These are phyloP conservation scores for Neodiprion lecontei DNA, from an alignment of 1,140 invertebrate genomes.

Conservation along the genomic window DNA sequence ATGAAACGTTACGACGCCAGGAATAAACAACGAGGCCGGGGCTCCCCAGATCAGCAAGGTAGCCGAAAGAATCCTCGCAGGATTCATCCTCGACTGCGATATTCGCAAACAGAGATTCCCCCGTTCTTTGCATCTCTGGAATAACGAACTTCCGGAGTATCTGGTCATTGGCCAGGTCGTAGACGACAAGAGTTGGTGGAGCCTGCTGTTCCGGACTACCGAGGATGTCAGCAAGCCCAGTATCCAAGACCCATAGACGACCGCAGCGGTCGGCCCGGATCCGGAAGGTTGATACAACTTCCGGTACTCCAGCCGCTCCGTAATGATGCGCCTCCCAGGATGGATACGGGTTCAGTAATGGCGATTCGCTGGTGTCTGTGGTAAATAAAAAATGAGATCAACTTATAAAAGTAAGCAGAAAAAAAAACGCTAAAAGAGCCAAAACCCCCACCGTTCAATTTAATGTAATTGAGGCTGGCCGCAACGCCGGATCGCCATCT, in stretches of 20 bases:
- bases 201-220: slow-evolving; percentile 62
- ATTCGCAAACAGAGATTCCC: slow-evolving; percentile 77
- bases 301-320: slow-evolving; percentile 60
- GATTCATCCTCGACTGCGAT: slow-evolving; percentile 75
- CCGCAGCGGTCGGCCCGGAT: slow-evolving; percentile 76
- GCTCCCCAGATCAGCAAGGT: slow-evolving; percentile 70
- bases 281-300: slow-evolving; percentile 78
- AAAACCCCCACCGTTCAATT: slow-evolving; percentile 68
- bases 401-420: neutral
- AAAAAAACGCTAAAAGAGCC: slow-evolving; percentile 2
- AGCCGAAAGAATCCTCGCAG: slow-evolving; percentile 72
- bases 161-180: slow-evolving; percentile 76
- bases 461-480: slow-evolving; percentile 75
- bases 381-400: slow-evolving; percentile 35
- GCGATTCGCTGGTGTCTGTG: slow-evolving; percentile 72
- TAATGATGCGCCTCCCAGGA: slow-evolving; percentile 74
- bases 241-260: slow-evolving; percentile 79
- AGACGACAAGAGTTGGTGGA: slow-evolving; percentile 71
- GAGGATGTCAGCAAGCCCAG: slow-evolving; percentile 70
- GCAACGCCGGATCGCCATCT: slow-evolving; percentile 77
- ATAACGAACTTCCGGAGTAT: slow-evolving; percentile 69
- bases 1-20: slow-evolving; percentile 70
- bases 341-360: slow-evolving; percentile 75
- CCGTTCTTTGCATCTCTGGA: slow-evolving; percentile 68
- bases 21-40: slow-evolving; percentile 75